Evolutionary conservation across 37 sponge, comb jelly and placozoan species (phyloP).

Genomic region (Mnemiopsis leidyi): DNA sequence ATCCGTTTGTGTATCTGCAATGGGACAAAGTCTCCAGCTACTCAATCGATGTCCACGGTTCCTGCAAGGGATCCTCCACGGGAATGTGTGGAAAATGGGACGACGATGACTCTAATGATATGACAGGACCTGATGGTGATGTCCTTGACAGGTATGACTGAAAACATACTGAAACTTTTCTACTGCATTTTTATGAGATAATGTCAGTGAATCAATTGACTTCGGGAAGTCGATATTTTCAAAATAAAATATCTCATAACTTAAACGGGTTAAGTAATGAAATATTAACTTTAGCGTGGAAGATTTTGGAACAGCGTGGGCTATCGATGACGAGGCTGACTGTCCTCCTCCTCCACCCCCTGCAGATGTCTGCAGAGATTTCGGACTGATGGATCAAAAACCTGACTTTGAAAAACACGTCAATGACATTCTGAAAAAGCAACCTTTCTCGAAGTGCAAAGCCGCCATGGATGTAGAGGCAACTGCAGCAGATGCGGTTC

Average conservation of each 20-base stretch:
- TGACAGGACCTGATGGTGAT: neutral
- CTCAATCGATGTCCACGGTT: neutral
- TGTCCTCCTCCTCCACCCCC: neutral
- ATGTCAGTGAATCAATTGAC: too few relatives aligned
- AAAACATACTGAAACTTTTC: too few relatives aligned
- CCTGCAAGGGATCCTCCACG: conserved; percentile 21
- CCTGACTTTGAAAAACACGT: neutral
- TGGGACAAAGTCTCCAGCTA: conserved; percentile 14
- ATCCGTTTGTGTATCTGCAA: neutral
- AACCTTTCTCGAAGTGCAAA: neutral
- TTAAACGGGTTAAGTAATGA: too few relatives aligned
- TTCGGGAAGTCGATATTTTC: too few relatives aligned
- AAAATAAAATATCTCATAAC: too few relatives aligned
- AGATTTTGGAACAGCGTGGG: conserved; percentile 24
- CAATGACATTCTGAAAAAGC: neutral
- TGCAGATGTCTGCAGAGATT: neutral
- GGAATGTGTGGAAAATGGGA: conserved; percentile 45
- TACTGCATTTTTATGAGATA: too few relatives aligned
- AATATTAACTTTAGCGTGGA: neutral
- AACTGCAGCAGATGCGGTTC: too few relatives aligned
- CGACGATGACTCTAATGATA: neutral
- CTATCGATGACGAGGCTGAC: conserved; percentile 8
- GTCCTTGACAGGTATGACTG: neutral
- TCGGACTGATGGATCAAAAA: neutral
- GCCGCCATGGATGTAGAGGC: neutral